A percentile compares a stretch with the other conserved stretches of the same genome.
Conservation (phyloP, 2,888 invertebrate species). For the Tetranychus piercei region DNA sequence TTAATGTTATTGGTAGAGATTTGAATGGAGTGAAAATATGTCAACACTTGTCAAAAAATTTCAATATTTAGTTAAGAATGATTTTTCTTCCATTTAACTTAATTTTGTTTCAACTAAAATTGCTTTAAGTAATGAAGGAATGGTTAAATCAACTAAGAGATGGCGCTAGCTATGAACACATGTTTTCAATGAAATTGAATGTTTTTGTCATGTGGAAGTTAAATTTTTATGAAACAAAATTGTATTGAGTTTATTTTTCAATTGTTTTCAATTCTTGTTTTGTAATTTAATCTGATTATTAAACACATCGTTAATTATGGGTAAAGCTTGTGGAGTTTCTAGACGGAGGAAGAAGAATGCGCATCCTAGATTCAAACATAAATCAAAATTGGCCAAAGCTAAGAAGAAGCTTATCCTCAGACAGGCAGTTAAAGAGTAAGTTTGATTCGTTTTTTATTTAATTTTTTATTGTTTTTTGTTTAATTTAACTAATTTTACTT, state of each 20-base stretch:
- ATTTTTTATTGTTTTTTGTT: background rate
- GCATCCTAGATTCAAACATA: background rate
- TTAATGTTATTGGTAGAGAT: background rate
- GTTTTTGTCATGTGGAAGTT: too few relatives aligned
- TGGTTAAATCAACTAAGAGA: too few relatives aligned
- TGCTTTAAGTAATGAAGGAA: too few relatives aligned
- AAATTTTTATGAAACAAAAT: too few relatives aligned
- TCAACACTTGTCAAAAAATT: too few relatives aligned
- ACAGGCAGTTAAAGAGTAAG: background rate
- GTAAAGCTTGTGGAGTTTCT: background rate
- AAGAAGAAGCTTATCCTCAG: background rate
- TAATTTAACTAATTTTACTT: background rate
- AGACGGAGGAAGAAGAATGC: background rate
- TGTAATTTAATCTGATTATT: background rate
- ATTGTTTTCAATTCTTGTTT: background rate
- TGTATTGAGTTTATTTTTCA: background rate
- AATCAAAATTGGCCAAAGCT: background rate
- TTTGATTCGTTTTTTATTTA: background rate
- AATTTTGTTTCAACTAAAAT: too few relatives aligned
- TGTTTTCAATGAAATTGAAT: too few relatives aligned
- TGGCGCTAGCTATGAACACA: too few relatives aligned
- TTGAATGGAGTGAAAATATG: background rate
- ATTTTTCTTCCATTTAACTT: too few relatives aligned
- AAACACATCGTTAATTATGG: background rate
- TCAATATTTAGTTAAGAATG: too few relatives aligned